Evolutionary conservation across 2,888 invertebrate species (phyloP), one percentile per base, ranked within the genome.

Genomic region (Romanomermis culicivorax): DNA sequence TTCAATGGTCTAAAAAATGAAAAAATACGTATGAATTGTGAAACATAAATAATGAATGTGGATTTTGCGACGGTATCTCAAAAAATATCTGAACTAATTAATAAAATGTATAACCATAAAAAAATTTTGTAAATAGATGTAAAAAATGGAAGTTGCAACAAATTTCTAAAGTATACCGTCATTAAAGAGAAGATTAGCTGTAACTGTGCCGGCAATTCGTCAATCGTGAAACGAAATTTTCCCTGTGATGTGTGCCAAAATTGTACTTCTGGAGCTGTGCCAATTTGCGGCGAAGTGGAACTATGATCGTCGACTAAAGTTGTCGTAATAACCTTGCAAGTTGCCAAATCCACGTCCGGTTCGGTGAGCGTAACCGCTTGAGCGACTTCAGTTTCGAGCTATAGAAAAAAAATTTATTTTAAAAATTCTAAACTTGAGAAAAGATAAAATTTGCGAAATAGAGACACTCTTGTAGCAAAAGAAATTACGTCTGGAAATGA

Each of bases 221-320:
- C 85, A 54, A 91, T 78, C 51, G 79, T 78, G 73, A 91, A 89
- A 69, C 84, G 82, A 70, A 89, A 89, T 69, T 85, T 85, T 27
- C 89, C 91, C 43, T 86, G 81, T 0, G 85, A 83, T 0, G 89
- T 91, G 58, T 85, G 81, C 89, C 89, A 89, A 69, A 86, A 87
- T 69, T 43, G 29, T 26, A 26, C 24, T 20, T 55, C 55, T 2
- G 48, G 53, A 2, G 27, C 55, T 24, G 55, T 7, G 29, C 47
- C 24, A 45, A 11, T 23, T 11, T 29, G 26, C 1, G 7, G 36
- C 29, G 51, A n/a, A 30, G 56, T 36, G 27, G 36, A 29, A 14
- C n/a, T n/a, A 2, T 29, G 7, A 62, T 81, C 82, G 14, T 81
- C 83, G 54, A 84, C 77, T 2, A 84, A 74, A 60, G 81, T 80